Evolutionary conservation across 2,113 vertebrate species (phyloP).

Genomic region (Gymnogyps californianus): DNA sequence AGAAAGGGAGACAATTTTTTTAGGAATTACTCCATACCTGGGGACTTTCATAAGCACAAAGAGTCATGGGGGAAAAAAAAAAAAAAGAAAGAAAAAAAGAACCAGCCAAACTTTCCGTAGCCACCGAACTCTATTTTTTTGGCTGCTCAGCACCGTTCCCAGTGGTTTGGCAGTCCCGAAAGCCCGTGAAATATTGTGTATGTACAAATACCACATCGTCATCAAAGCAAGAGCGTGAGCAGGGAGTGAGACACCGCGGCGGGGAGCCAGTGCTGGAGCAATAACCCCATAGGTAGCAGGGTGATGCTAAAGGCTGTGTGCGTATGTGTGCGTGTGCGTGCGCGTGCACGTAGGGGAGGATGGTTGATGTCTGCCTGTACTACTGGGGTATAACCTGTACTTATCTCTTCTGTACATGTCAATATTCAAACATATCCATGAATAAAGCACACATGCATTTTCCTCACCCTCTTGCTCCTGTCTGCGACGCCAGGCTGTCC

Average conservation of each 20-base stretch:
- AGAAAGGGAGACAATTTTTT: neutral
- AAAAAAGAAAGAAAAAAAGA: neutral
- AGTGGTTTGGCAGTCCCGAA: neutral
- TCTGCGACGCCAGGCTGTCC: rapidly evolving
- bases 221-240: neutral
- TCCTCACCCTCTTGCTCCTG: neutral
- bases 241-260: rapidly evolving
- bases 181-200: neutral
- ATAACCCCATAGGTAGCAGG: neutral
- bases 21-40: neutral
- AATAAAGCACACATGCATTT: conserved; percentile 70
- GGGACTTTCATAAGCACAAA: conserved; percentile 53
- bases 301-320: neutral
- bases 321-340: neutral
- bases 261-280: neutral
- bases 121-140: neutral
- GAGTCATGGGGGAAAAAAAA: neutral
- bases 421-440: conserved; percentile 46
- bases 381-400: neutral
- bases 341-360: rapidly evolving
- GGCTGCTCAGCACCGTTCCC: neutral
- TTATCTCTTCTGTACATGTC: conserved; percentile 54
- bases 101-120: neutral
- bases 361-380: neutral
- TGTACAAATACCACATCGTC: rapidly evolving